Percentiles rank a stretch among this genome's conserved stretches.
Evolutionary conservation across 2,797 vertebrate species (phyloP).

Genomic region (Anolis apletophallus): DNA sequence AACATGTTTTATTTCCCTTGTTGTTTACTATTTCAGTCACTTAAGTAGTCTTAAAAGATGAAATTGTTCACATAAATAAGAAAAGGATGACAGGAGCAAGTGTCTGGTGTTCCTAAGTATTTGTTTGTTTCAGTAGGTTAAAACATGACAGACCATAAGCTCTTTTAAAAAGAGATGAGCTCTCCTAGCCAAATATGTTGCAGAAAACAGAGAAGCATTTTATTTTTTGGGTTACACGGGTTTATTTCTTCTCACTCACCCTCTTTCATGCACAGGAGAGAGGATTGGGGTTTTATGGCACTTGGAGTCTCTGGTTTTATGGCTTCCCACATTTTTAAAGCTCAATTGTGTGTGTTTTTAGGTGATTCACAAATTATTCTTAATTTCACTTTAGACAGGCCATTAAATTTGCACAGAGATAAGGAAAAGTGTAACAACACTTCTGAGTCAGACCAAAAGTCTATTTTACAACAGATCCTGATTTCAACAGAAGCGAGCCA

Average conservation of each 20-base stretch:
- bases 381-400: slow-evolving; percentile 16
- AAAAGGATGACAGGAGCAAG: slow-evolving; percentile 10
- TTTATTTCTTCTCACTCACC: slow-evolving; percentile 22
- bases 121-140: slow-evolving; percentile 18
- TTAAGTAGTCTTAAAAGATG: slow-evolving; percentile 34
- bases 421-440: background rate
- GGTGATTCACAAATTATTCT: slow-evolving; percentile 35
- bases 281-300: background rate
- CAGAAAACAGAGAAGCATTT: background rate
- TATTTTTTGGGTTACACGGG: background rate
- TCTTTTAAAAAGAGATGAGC: background rate
- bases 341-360: no score
- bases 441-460: background rate
- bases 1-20: slow-evolving; percentile 6
- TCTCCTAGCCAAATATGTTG: background rate
- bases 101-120: slow-evolving; percentile 12
- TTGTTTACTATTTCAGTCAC: slow-evolving; percentile 32
- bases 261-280: background rate
- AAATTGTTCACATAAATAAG: slow-evolving; percentile 50
- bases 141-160: rapidly evolving
- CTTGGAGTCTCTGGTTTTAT: slow-evolving; percentile 33
- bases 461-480: background rate
- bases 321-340: background rate
- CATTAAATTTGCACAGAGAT: slow-evolving; percentile 37
- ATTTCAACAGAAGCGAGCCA: background rate